These are phyloP conservation scores for Labeo rohita DNA, from an alignment of 2,113 vertebrate genomes.

Conservation along the genomic window DNA sequence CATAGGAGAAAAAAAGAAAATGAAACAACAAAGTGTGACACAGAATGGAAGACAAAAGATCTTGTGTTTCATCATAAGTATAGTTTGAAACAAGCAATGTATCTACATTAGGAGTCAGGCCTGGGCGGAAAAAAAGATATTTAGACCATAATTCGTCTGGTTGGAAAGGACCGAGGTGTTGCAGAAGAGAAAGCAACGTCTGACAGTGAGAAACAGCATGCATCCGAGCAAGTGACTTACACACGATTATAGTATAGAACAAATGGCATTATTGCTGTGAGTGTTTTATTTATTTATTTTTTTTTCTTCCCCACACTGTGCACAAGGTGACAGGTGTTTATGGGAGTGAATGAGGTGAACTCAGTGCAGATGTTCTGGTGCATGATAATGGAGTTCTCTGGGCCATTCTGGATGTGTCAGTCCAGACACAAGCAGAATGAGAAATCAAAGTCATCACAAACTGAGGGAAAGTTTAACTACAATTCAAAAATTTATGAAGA, in stretches of 20 bases:
- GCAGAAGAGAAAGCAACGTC: slow-evolving; percentile 59
- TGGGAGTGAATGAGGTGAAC: background rate
- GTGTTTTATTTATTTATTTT: too few relatives aligned
- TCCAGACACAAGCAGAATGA: background rate
- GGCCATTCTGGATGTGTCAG: background rate
- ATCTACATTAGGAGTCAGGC: slow-evolving; percentile 51
- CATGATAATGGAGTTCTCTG: slow-evolving; percentile 19
- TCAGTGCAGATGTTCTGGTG: slow-evolving; percentile 1
- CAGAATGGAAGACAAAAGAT: background rate
- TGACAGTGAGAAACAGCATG: slow-evolving; percentile 53
- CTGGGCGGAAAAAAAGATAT: slow-evolving; percentile 63
- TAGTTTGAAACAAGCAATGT: background rate
- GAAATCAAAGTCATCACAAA: background rate
- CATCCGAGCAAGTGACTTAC: slow-evolving; percentile 13
- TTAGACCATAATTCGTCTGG: slow-evolving; percentile 55
- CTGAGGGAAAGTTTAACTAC: background rate
- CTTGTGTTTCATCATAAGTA: background rate
- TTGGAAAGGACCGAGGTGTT: slow-evolving; percentile 63
- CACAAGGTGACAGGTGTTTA: slow-evolving; percentile 7
- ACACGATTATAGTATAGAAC: slow-evolving; percentile 23
- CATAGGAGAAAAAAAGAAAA: slow-evolving; percentile 24
- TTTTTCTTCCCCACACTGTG: slow-evolving; percentile 15
- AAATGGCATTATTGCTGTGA: background rate
- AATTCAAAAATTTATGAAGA: background rate
- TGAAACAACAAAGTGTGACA: slow-evolving; percentile 7